Base-by-base conservation (phyloP, 2,797 vertebrate genomes). In the Parotocinclus haroldoi region DNA sequence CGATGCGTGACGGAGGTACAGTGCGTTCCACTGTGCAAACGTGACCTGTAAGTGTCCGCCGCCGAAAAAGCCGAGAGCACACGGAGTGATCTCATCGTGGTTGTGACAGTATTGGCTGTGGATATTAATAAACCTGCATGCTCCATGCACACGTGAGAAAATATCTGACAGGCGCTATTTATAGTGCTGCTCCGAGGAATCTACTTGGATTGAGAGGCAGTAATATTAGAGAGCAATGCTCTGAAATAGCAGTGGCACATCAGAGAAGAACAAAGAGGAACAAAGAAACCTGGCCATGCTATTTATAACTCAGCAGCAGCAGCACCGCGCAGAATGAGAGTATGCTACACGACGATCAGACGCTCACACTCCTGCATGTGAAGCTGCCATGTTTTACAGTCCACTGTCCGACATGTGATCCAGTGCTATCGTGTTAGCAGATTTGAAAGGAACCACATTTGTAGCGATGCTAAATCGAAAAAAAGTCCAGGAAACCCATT, bases 111-210 rank as follows among this genome's bases (percentile, higher is more conserved):
- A 82, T 84, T 84, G 83, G 81, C 80, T 39, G 80, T 83, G 81
- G 85, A 81, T 89, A 89, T 89, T 90, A 90, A 90, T 89, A 89
- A 82, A 82, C 81, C 64, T 19, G 56, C 37, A 48, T 80, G 84
- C 44, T 79, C 81, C 77, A 66, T 77, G 82, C 84, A 83, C 76
- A 79, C 81, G 76, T 86, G 83, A 86, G 84, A 86, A 86, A 88
- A 88, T 89, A 88, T 89, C 86, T 87, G 83, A 86, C 86, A 83
- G 81, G 69, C 58, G 80, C 89, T 90, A 89, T 91, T 90, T 89
- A 87, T 91, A 90, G 88, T 44, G 48, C 80, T 75, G 77, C 83
- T 83, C 83, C 83, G 82, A 77, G 54, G 80, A 81, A 85, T 89
- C 83, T 83, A 83, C 87, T 66, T 83, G 81, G 85, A 83, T 84